These are phyloP conservation scores for Drosophila nasuta DNA, from an alignment of 1,140 invertebrate genomes.

Conservation along the genomic window DNA sequence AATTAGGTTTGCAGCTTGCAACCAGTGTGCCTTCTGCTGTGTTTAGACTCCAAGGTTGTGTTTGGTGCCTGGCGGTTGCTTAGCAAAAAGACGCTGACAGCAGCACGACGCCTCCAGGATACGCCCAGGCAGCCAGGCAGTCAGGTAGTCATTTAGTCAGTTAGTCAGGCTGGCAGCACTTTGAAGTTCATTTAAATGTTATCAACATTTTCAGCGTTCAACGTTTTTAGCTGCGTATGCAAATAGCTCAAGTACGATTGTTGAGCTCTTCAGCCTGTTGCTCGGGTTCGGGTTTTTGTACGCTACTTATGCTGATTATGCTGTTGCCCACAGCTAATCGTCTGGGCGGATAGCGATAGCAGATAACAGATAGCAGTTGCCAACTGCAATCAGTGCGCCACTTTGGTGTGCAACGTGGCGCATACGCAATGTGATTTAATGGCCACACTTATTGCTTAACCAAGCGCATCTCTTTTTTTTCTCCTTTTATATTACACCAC, in stretches of 20 bases:
- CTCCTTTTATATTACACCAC: constrained; percentile 2
- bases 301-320: constrained; percentile 42
- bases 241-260: constrained; percentile 70
- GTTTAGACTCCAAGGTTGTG: constrained; percentile 27
- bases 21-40: constrained; percentile 33
- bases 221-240: constrained; percentile 72
- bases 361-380: background rate
- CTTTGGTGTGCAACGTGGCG: constrained; percentile 57
- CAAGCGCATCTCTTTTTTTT: constrained; percentile 41
- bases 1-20: background rate
- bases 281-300: background rate
- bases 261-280: constrained; percentile 3
- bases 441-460: constrained; percentile 54
- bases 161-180: constrained; percentile 62
- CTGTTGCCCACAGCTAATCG: constrained; percentile 44
- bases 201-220: constrained; percentile 73
- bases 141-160: constrained; percentile 39
- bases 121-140: constrained; percentile 21
- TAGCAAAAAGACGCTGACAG: constrained; percentile 32
- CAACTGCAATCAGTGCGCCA: constrained; percentile 9
- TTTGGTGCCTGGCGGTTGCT: constrained; percentile 33
- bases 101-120: constrained; percentile 3
- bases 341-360: background rate
- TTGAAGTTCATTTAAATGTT: constrained; percentile 84
- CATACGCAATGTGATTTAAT: constrained; percentile 72